Conservation (phyloP, 2,888 invertebrate genomes). For the Papilio elwesi region DNA sequence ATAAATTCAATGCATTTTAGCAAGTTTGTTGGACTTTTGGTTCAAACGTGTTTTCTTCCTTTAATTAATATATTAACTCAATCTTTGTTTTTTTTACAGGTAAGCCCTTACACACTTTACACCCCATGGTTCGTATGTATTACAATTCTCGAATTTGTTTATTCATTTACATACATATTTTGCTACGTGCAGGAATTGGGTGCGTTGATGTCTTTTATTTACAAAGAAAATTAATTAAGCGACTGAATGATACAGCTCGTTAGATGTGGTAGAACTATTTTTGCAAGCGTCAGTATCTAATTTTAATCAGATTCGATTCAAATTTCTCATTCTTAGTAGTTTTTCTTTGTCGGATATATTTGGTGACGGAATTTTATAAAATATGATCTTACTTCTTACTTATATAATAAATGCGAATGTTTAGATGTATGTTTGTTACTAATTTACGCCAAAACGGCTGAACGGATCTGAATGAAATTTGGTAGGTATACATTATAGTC, state of each 20-base stretch:
- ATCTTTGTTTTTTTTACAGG: neutral
- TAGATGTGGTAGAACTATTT: neutral
- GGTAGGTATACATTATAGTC: too few relatives aligned
- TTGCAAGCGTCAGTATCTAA: neutral
- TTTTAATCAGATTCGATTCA: too few relatives aligned
- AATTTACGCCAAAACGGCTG: too few relatives aligned
- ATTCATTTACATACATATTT: too few relatives aligned
- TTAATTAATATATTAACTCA: neutral
- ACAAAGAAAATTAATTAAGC: neutral
- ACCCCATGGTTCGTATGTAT: neutral
- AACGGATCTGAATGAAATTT: too few relatives aligned
- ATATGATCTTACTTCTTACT: too few relatives aligned
- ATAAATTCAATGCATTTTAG: too few relatives aligned
- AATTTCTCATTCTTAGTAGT: too few relatives aligned
- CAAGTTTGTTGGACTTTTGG: neutral
- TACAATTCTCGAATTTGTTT: neutral
- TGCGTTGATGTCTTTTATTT: constrained; percentile 6
- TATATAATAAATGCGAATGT: too few relatives aligned
- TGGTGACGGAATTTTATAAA: too few relatives aligned
- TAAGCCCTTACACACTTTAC: neutral
- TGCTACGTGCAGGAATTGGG: neutral
- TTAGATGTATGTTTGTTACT: too few relatives aligned
- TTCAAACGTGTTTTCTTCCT: neutral
- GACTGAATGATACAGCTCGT: neutral
- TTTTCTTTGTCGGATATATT: too few relatives aligned